A percentile compares a stretch with the other conserved stretches of the same genome.
phyloP scores from a whole-genome alignment of 2,888 invertebrate species.

The Noctua comes region DNA sequence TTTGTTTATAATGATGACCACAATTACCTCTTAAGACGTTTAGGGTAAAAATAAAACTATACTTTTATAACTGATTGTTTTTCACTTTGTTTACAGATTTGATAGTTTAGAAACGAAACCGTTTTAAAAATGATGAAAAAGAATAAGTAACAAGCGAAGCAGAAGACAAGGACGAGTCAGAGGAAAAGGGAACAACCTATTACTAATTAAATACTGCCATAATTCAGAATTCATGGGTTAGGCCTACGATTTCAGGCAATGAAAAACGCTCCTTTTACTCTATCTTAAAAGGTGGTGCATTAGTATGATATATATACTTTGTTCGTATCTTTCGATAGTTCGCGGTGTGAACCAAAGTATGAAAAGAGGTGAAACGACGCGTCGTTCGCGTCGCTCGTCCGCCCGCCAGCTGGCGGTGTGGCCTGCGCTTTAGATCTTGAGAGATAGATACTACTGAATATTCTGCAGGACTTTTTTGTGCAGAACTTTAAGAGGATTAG shows the following conservation, averaged over 20 bases:
- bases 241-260: background rate
- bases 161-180: background rate
- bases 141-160: background rate
- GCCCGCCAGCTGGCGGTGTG: no score
- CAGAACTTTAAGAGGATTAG: background rate
- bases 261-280: background rate
- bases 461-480: background rate
- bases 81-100: background rate
- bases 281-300: background rate
- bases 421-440: background rate
- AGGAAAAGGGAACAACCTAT: background rate
- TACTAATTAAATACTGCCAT: background rate
- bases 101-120: no score
- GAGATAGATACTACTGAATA: background rate
- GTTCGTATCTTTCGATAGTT: no score
- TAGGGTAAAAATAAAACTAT: background rate
- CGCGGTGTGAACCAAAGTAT: no score
- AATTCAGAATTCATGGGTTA: background rate
- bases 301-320: no score
- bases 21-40: background rate
- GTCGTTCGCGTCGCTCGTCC: no score
- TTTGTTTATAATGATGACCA: no score
- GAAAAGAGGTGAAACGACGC: no score
- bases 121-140: background rate
- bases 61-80: background rate